Conservation (phyloP, 1,140 invertebrate species). For the Heliconius himera region DNA sequence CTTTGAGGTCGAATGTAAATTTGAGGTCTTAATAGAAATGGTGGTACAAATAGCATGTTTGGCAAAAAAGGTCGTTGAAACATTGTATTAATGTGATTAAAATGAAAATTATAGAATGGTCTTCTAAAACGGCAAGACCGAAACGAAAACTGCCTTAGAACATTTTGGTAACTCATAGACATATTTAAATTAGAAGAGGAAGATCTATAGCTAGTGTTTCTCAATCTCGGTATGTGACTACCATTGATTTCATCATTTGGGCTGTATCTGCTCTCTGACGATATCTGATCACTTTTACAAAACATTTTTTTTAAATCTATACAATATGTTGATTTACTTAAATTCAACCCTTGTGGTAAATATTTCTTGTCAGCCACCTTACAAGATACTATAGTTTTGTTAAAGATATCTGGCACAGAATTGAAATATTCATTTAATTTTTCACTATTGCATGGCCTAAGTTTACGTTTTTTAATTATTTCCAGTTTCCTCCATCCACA, state of each 20-base stretch:
- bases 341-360: constrained; percentile 60
- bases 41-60: constrained; percentile 38
- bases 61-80: constrained; percentile 53
- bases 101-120: constrained; percentile 42
- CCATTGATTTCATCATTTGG: constrained; percentile 54
- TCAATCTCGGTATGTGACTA: constrained; percentile 48
- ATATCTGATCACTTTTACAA: not conserved
- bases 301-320: constrained; percentile 53
- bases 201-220: constrained; percentile 21
- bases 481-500: constrained; percentile 43
- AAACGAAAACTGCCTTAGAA: constrained; percentile 38
- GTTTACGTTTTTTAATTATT: constrained; percentile 47
- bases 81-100: constrained; percentile 50
- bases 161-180: constrained; percentile 5
- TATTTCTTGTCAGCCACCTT: constrained; percentile 55
- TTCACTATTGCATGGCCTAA: constrained; percentile 42
- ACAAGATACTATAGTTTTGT: constrained; percentile 53
- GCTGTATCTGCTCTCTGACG: not conserved
- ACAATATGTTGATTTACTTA: constrained; percentile 58
- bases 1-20: not conserved
- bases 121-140: constrained; percentile 47
- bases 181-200: not conserved
- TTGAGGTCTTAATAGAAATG: constrained; percentile 36
- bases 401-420: constrained; percentile 53
- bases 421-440: constrained; percentile 48